Percentiles rank a stretch among this genome's conserved stretches.
phyloP scores from a whole-genome alignment of 2,888 invertebrate species.

The Adelphocoris suturalis region DNA sequence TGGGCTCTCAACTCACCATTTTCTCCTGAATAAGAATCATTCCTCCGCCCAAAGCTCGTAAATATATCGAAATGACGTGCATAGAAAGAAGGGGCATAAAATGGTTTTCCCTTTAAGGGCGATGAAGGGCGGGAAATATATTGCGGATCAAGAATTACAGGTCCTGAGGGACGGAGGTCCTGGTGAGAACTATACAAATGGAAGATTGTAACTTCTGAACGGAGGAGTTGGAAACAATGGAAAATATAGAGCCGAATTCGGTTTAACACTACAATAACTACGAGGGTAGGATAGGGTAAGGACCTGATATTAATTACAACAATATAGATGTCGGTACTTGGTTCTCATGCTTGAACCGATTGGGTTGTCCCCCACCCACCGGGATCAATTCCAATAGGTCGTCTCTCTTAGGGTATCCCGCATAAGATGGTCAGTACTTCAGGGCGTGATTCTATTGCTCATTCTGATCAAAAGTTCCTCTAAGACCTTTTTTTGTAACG shows the following conservation, averaged over 20 bases:
- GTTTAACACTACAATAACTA: background rate
- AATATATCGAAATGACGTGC: slow-evolving; percentile 20
- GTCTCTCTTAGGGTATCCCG: too few relatives aligned
- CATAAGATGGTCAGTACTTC: too few relatives aligned
- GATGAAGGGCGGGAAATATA: background rate
- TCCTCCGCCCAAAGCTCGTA: slow-evolving; percentile 5
- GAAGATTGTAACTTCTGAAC: background rate
- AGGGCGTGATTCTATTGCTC: too few relatives aligned
- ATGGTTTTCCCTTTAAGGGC: background rate
- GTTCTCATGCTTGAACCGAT: too few relatives aligned
- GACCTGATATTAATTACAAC: too few relatives aligned
- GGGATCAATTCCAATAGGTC: too few relatives aligned
- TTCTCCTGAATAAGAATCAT: background rate
- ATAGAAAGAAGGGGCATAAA: background rate
- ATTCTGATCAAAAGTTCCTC: too few relatives aligned
- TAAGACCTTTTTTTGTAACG: too few relatives aligned
- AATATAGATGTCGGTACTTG: too few relatives aligned
- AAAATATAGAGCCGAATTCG: background rate
- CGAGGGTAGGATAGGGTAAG: too few relatives aligned
- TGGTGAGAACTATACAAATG: background rate
- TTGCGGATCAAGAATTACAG: slow-evolving; percentile 19
- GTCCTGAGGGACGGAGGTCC: background rate
- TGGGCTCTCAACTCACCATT: too few relatives aligned
- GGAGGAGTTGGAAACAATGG: background rate
- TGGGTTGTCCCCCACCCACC: too few relatives aligned